Evolutionary conservation across 2,797 vertebrate genomes (phyloP).

Genomic region (Xerus rutilus): DNA sequence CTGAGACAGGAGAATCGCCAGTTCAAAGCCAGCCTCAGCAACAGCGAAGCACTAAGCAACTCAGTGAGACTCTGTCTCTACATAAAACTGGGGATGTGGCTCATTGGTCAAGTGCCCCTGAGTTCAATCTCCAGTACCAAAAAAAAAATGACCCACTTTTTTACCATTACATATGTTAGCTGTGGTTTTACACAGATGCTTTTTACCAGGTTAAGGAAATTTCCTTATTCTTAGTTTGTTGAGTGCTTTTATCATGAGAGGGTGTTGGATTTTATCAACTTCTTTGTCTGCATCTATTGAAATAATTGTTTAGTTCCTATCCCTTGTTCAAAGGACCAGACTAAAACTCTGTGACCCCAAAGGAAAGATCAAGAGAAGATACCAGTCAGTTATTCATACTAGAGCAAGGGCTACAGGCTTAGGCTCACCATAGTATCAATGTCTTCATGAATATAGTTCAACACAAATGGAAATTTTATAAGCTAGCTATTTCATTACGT

Average conservation of each 20-base stretch:
- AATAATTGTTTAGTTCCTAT: not conserved
- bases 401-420: not conserved
- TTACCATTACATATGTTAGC: not conserved
- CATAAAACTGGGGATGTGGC: too few relatives aligned
- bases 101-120: too few relatives aligned
- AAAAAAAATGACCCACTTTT: not conserved
- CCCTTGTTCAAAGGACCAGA: not conserved
- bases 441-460: not conserved
- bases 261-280: constrained; percentile 2
- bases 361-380: not conserved
- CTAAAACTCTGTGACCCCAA: not conserved
- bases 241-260: not conserved
- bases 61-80: too few relatives aligned
- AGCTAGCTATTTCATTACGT: not conserved
- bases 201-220: not conserved
- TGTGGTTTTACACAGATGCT: not conserved
- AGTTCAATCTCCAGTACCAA: too few relatives aligned
- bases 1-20: too few relatives aligned
- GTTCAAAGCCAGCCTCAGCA: too few relatives aligned
- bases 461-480: not conserved
- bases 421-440: not conserved
- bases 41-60: too few relatives aligned
- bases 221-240: not conserved
- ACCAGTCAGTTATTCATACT: not conserved
- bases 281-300: not conserved